phyloP scores from a whole-genome alignment of 1,140 invertebrate species.

The Drosophila navojoa region DNA sequence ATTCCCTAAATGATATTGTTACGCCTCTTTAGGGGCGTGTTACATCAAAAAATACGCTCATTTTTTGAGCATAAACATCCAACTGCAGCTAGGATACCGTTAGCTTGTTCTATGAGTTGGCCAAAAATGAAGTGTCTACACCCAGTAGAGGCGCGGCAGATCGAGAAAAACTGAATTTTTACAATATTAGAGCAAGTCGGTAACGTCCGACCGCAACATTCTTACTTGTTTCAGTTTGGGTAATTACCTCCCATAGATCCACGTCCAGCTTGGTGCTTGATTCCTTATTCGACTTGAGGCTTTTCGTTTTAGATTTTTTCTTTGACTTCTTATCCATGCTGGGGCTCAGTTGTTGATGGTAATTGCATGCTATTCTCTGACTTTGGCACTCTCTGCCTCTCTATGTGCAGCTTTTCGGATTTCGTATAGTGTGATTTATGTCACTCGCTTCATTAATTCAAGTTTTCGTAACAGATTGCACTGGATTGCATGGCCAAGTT shows the following conservation, averaged over 20 bases:
- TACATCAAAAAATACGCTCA: too few species aligned
- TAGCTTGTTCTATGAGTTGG: too few species aligned
- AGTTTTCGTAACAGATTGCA: slow-evolving; percentile 37
- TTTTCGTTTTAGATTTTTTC: slow-evolving; percentile 59
- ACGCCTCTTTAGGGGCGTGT: too few species aligned
- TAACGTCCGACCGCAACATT: too few species aligned
- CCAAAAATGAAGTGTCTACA: too few species aligned
- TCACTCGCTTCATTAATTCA: slow-evolving; percentile 40
- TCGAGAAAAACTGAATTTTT: too few species aligned
- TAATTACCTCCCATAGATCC: slow-evolving; percentile 70
- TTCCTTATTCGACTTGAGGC: slow-evolving; percentile 68
- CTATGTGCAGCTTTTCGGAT: slow-evolving; percentile 1
- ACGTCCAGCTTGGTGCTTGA: slow-evolving; percentile 70
- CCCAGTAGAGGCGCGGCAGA: too few species aligned
- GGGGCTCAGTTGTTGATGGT: slow-evolving; percentile 24
- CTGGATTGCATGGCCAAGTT: slow-evolving; percentile 22
- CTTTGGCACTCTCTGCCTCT: background rate
- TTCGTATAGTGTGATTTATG: slow-evolving; percentile 42
- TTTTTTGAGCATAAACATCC: too few species aligned
- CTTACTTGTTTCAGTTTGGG: too few species aligned
- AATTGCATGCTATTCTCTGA: slow-evolving; percentile 45
- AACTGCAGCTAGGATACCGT: too few species aligned
- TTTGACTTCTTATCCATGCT: slow-evolving; percentile 64
- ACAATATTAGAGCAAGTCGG: too few species aligned
- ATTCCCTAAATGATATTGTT: too few species aligned